Evolutionary conservation across 2,888 invertebrate genomes (phyloP), one percentile per base, ranked within the genome.

Genomic region (Odontocolon sp.): DNA sequence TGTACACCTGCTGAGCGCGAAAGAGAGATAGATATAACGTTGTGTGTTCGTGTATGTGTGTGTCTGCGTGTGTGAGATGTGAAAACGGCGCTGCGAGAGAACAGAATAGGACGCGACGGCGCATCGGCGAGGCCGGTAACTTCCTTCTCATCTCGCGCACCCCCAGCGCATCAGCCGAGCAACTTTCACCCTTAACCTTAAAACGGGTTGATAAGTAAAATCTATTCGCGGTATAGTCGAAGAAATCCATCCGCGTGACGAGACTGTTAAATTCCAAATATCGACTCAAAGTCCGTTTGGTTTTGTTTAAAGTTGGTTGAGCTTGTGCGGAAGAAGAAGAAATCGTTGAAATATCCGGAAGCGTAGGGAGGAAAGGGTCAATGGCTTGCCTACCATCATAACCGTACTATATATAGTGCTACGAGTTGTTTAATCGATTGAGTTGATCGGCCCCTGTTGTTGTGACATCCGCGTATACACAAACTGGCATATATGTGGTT

Each of bases 401-500:
- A 63, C 67, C n/a, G 36, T 52, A n/a, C 47, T 40, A 26, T 57
- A 52, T 31, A 38, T 45, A 38, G 71, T 68, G 67, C 72, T 57
- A 16, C 61, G 67, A 72, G 77, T 72, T 72, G 77, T 77, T 77
- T 77, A 68, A 77, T 77, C 77, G 77, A 77, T 77, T 72, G 33
- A 36, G 56, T 68, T 57, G 56, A 63, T 50, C 36, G 63, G 64
- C 73, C 78, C 79, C 78, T 79, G 59, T 52, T 68, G 47, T 77
- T 74, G 77, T n/a, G n/a, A n/a, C n/a, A n/a, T n/a, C n/a, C 78
- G 76, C 54, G 18, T 8, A 78, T 69, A 64, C 50, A 40, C 63
- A 21, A 18, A 33, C 40, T 40, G 31, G 70, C 78, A 56, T 72
- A 74, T 33, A 23, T 33, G 14, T 5, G 18, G 4, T 33, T 63